Percentiles rank a stretch among this genome's conserved stretches.
These are phyloP conservation scores for Hirtodrosophila alboralis DNA, from an alignment of 2,888 invertebrate genomes.

Conservation along the genomic window DNA sequence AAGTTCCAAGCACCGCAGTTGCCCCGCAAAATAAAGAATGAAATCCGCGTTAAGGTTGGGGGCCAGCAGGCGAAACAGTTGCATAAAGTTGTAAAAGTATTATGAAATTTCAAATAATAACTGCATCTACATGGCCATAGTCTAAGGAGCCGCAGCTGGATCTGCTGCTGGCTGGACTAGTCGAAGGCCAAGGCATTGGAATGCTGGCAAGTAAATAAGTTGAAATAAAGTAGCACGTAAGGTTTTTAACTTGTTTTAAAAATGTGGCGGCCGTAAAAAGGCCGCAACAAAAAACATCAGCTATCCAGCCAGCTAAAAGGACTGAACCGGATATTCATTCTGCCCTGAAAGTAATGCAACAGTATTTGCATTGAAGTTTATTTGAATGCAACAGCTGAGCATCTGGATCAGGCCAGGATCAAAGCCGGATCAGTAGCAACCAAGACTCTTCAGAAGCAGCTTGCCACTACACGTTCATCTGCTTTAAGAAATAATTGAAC, in stretches of 20 bases:
- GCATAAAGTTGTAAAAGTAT: slow-evolving; percentile 77
- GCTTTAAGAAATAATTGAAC: slow-evolving; percentile 47
- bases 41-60: slow-evolving; percentile 71
- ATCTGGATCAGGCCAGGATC: slow-evolving; percentile 27
- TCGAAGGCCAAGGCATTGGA: slow-evolving; percentile 26
- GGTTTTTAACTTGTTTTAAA: slow-evolving; percentile 55
- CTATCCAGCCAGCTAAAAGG: slow-evolving; percentile 8
- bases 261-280: slow-evolving; percentile 56
- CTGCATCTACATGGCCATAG: slow-evolving; percentile 60
- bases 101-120: slow-evolving; percentile 78
- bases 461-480: slow-evolving; percentile 3
- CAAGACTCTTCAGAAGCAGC: slow-evolving; percentile 7
- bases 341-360: slow-evolving; percentile 46
- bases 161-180: slow-evolving; percentile 8
- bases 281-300: slow-evolving; percentile 21
- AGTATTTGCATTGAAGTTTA: slow-evolving; percentile 40
- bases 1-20: neutral
- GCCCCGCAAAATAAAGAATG: slow-evolving; percentile 51
- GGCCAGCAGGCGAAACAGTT: slow-evolving; percentile 54
- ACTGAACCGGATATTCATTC: slow-evolving; percentile 32
- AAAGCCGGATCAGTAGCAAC: slow-evolving; percentile 14
- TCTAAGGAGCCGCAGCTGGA: slow-evolving; percentile 35
- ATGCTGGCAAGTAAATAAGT: slow-evolving; percentile 60
- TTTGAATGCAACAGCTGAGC: slow-evolving; percentile 57
- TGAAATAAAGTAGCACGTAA: slow-evolving; percentile 60